Base-by-base conservation (phyloP, 1,140 invertebrate genomes). In the Meloidogyne exigua region DNA sequence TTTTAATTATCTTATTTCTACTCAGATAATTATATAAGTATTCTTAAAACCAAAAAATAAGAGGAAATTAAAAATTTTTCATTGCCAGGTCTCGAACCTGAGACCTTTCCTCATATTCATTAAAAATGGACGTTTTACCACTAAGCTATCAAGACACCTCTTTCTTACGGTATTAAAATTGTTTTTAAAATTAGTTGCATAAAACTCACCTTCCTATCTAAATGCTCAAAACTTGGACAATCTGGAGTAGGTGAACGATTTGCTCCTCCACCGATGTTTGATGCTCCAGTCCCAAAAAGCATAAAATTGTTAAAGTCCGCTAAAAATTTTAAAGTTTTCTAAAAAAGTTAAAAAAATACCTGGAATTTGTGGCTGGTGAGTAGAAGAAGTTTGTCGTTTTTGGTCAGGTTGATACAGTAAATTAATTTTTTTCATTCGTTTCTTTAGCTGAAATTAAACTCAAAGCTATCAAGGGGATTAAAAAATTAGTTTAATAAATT, bases 161-260 rank as follows among this genome's bases (percentile, higher is more conserved):
- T n/a, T n/a, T n/a, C n/a, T n/a, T n/a, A n/a, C n/a, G n/a, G 15
- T 9, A 18, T 2, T 32, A 5, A 42, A 2, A 21, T 23, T 5
- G 18, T 7, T 13, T 70, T 7, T 2, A 70, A 70, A 62, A n/a
- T 4, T n/a, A n/a, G 5, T 13, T 13, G 15, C 3, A 13, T 4
- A 12, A 1, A 32, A 32, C 7, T 32, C 7, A 70, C 68, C 39
- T 44, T 70, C 21, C 68, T 42, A 0, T 25, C 68, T 39, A 70
- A 26, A 26, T 42, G 32, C 44, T 32, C 36, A 62, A 70, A n/a
- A 42, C 28, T 42, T 62, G 68, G 68, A 21, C 68, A 70, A 57
- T 70, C 68, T 28, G 28, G n/a, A 28, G 42, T 70, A 15, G 68
- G 68, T 15, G 68, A 70, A 44, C 28, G 68, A 44, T 39, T n/a